Evolutionary conservation across 2,888 invertebrate species (phyloP), one percentile per base, ranked within the genome.

Genomic region (Drosophila lutescens): DNA sequence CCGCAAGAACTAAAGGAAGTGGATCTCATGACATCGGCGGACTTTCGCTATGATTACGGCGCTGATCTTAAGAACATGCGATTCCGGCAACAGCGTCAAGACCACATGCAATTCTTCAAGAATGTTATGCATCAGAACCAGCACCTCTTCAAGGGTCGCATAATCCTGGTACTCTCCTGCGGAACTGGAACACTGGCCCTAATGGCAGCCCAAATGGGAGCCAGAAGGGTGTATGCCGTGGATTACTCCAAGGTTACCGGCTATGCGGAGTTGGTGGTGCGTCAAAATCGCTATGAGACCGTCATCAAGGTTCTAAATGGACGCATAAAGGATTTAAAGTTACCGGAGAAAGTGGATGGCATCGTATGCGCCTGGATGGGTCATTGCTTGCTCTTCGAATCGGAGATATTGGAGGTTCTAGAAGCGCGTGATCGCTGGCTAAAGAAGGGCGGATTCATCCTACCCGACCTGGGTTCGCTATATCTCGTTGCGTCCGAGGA

Each of bases 391-490:
- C 98, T 99, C 91, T 99, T 98, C 84, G 99, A 99, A 93, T 98
- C 98, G 76, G 99, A 99, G 97, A 93, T 99, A 90, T 97, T 98
- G 92, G 98, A 98, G 0, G 98, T 99, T 7, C 94, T 99, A 17
- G 97, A 95, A 86, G 99, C 99, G 0, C 93, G 99, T 32, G 98
- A 99, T 91, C 99, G 98, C 93, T 99, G 99, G 99, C 94, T 99
- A 56, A 95, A 94, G 76, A 94, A 95, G 0, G 96, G 95, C 79
- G 99, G 99, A 53, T 94, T 98, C 93, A 94, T 99, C 68, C 97
- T 99, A 93, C 98, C 99, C 1, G 98, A 95, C 90, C 94, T 95
- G 90, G 99, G 98, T 66, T 97, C 97, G 1, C 93, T 99, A 40
- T 99, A 97, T 93, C 95, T 99, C 68, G 96, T 97, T 74, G 97